phyloP scores from a whole-genome alignment of 2,113 vertebrate genomes.

The Poeciliopsis turrubarensis region DNA sequence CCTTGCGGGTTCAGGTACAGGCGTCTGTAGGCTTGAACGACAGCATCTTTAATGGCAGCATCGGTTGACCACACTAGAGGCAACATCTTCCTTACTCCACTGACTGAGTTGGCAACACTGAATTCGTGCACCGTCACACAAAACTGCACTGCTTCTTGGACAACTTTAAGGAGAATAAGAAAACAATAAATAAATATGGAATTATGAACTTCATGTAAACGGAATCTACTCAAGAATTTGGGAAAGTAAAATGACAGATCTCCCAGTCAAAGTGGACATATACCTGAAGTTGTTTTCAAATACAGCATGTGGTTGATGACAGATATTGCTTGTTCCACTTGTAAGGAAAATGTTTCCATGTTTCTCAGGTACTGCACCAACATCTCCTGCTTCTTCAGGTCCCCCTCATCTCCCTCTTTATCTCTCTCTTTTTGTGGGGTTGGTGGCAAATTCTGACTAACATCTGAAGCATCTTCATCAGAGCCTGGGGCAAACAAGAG shows the following conservation, averaged over 20 bases:
- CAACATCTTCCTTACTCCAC: conserved; percentile 91
- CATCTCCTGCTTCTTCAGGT: conserved; percentile 92
- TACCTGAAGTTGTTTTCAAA: conserved; percentile 90
- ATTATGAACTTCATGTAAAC: neutral
- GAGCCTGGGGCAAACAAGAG: conserved; percentile 61
- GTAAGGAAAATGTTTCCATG: conserved; percentile 87
- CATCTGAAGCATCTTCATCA: conserved; percentile 62
- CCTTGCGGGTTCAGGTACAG: conserved; percentile 88
- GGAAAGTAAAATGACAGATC: neutral
- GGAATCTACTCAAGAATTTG: neutral
- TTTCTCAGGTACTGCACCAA: conserved; percentile 93
- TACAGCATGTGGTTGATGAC: conserved; percentile 91
- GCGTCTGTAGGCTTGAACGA: conserved; percentile 90
- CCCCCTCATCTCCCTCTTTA: conserved; percentile 64
- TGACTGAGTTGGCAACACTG: conserved; percentile 87
- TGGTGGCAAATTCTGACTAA: conserved; percentile 55
- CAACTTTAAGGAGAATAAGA: conserved; percentile 78
- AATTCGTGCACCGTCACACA: conserved; percentile 92
- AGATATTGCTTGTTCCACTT: conserved; percentile 88
- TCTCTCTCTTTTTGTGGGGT: conserved; percentile 49
- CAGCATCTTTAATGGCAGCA: conserved; percentile 88
- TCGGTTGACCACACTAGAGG: conserved; percentile 95
- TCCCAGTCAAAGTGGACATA: neutral
- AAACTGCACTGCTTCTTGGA: conserved; percentile 95
- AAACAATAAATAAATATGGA: neutral